Evolutionary conservation across 2,888 invertebrate genomes (phyloP), one percentile per base, ranked within the genome.

Genomic region (Dasypogon diadema): DNA sequence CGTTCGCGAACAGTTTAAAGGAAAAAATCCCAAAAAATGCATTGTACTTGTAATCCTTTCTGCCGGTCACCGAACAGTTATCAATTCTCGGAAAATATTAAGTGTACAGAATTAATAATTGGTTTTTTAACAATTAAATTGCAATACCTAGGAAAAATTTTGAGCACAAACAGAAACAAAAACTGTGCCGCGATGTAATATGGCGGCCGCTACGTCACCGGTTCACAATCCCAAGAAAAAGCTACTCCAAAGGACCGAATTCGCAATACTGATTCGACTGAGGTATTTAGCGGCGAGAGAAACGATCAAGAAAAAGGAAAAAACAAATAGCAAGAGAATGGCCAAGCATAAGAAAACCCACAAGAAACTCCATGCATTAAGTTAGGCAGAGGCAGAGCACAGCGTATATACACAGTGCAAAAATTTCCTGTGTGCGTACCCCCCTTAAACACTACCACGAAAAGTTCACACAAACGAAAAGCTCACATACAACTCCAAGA

Each of bases 141-240:
- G 6, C 21, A 48, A 56, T 74, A 74, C 74, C 74, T 63, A 74
- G 51, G 51, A 70, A 76, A 78, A 76, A 60, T 60, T 75, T 74
- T 56, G 56, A 48, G 74, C 60, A 75, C 70, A 73, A 77, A 77
- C 68, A 68, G 75, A 78, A 79, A 77, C 77, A 76, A 77, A 79
- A 80, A 79, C 76, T 82, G 82, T 82, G 82, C 84, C 83, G 83
- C 84, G 84, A 83, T 85, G 84, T 85, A 85, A 85, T 85, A 84
- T 85, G 84, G 85, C 85, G 84, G 85, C 84, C 75, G 78, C 77
- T 85, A 85, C 85, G 85, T 85, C 85, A 85, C 85, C 85, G 85
- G 83, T 82, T 83, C 82, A 83, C 82, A 81, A 83, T 77, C 76
- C 58, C 58, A 74, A 74, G 56, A 74, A 74, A 74, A 74, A 74